phyloP scores from a whole-genome alignment of 1,140 invertebrate genomes.

The Apis florea region DNA sequence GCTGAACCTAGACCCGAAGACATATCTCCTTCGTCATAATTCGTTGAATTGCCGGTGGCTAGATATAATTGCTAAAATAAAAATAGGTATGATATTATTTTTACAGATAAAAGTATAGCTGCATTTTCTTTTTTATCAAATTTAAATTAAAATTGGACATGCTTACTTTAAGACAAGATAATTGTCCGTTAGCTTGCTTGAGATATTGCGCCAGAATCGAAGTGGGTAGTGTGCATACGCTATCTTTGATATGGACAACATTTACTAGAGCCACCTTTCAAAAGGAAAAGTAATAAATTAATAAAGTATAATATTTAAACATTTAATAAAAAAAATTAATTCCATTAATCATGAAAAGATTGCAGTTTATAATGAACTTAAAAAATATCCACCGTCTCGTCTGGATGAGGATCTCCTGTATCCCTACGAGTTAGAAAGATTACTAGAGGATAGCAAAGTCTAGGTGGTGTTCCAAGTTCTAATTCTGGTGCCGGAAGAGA shows the following conservation, averaged over 20 bases:
- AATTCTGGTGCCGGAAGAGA: conserved; percentile 83
- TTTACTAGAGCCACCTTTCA: conserved; percentile 87
- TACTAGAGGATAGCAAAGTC: conserved; percentile 87
- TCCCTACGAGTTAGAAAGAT: conserved; percentile 86
- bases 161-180: conserved; percentile 89
- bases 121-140: not conserved
- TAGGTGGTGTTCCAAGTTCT: conserved; percentile 86
- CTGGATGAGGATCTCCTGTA: conserved; percentile 83
- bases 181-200: conserved; percentile 90
- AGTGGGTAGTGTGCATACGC: conserved; percentile 88
- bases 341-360: not conserved
- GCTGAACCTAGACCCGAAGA: conserved; percentile 75
- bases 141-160: not conserved
- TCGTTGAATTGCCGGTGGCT: conserved; percentile 84
- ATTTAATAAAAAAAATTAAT: not conserved
- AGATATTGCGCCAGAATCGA: conserved; percentile 90
- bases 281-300: conserved; percentile 2
- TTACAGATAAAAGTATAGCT: not conserved
- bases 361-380: not conserved
- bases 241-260: conserved; percentile 90
- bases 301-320: not conserved
- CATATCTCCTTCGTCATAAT: conserved; percentile 81
- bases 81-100: not conserved
- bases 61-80: conserved; percentile 87
- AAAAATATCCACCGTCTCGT: conserved; percentile 85